Conservation (phyloP, 2,888 invertebrate species). For the Amphimallon solstitiale region DNA sequence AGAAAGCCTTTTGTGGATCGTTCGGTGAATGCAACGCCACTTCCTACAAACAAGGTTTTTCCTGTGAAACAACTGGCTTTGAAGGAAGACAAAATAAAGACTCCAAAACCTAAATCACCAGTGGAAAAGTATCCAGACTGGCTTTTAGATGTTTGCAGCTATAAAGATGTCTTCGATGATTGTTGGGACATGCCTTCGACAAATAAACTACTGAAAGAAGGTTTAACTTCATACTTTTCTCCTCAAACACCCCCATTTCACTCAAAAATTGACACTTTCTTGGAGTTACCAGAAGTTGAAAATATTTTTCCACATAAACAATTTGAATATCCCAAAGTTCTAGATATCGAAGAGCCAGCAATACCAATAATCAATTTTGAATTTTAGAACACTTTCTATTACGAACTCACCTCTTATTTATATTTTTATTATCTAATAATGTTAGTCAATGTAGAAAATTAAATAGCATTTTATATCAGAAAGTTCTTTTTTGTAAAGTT, state of each 20-base stretch:
- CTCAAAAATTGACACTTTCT: slow-evolving; percentile 16
- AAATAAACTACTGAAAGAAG: neutral
- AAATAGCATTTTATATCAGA: too few relatives aligned
- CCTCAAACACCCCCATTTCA: slow-evolving; percentile 36
- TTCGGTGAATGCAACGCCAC: slow-evolving; percentile 46
- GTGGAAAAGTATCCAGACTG: slow-evolving; percentile 36
- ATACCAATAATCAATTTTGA: slow-evolving; percentile 11
- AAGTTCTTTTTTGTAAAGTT: too few relatives aligned
- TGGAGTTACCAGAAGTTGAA: slow-evolving; percentile 1
- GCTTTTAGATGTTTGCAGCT: slow-evolving; percentile 46
- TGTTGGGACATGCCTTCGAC: slow-evolving; percentile 33
- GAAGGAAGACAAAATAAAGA: slow-evolving; percentile 33
- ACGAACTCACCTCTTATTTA: too few relatives aligned
- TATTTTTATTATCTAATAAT: slow-evolving; percentile 9
- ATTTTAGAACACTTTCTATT: slow-evolving; percentile 14
- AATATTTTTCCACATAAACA: neutral
- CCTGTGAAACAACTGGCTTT: slow-evolving; percentile 35
- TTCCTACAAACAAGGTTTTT: neutral
- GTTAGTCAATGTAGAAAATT: too few relatives aligned
- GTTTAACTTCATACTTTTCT: slow-evolving; percentile 5
- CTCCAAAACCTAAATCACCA: slow-evolving; percentile 27
- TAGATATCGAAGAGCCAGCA: slow-evolving; percentile 13
- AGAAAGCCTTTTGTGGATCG: slow-evolving; percentile 52
- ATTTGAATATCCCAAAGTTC: neutral
- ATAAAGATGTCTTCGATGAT: slow-evolving; percentile 44